Evolutionary conservation across 2,113 vertebrate genomes (phyloP).

Genomic region (Limanda limanda): DNA sequence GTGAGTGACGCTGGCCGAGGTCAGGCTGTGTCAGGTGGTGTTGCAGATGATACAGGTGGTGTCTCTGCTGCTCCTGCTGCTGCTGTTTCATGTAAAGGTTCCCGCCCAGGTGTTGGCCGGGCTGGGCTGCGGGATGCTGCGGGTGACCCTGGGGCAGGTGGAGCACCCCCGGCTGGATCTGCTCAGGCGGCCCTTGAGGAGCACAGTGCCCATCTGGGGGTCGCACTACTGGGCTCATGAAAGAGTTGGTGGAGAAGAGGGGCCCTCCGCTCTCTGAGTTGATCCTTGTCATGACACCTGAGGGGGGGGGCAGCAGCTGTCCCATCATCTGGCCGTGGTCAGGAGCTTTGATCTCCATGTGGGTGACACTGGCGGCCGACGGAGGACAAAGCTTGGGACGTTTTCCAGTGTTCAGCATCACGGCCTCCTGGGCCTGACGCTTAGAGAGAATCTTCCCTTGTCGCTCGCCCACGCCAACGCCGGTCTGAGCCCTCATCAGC

Average conservation of each 20-base stretch:
- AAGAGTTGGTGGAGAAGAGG: slow-evolving; percentile 89
- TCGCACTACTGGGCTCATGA: slow-evolving; percentile 84
- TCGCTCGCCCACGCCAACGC: slow-evolving; percentile 82
- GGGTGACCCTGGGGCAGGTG: slow-evolving; percentile 85
- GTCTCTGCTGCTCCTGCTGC: slow-evolving; percentile 84
- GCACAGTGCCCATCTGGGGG: slow-evolving; percentile 88
- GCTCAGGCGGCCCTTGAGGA: slow-evolving; percentile 86
- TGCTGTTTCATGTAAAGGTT: slow-evolving; percentile 90
- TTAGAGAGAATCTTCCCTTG: slow-evolving; percentile 92
- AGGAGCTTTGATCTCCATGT: slow-evolving; percentile 88
- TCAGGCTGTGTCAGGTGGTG: slow-evolving; percentile 91
- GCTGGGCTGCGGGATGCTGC: slow-evolving; percentile 85
- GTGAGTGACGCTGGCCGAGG: slow-evolving; percentile 82
- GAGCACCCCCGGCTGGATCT: slow-evolving; percentile 86
- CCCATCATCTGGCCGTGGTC: slow-evolving; percentile 89
- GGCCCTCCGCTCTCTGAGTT: slow-evolving; percentile 84
- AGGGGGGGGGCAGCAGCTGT: slow-evolving; percentile 87
- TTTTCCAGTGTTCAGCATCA: slow-evolving; percentile 87
- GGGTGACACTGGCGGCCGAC: slow-evolving; percentile 59
- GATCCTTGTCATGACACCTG: slow-evolving; percentile 82
- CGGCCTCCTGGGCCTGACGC: slow-evolving; percentile 90
- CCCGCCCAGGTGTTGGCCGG: slow-evolving; percentile 86
- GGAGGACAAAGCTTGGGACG: slow-evolving; percentile 90
- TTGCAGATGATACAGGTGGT: slow-evolving; percentile 94
- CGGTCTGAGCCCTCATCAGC: slow-evolving; percentile 82